Conservation (phyloP, 2,797 vertebrate species). For the Thamnophis elegans region DNA sequence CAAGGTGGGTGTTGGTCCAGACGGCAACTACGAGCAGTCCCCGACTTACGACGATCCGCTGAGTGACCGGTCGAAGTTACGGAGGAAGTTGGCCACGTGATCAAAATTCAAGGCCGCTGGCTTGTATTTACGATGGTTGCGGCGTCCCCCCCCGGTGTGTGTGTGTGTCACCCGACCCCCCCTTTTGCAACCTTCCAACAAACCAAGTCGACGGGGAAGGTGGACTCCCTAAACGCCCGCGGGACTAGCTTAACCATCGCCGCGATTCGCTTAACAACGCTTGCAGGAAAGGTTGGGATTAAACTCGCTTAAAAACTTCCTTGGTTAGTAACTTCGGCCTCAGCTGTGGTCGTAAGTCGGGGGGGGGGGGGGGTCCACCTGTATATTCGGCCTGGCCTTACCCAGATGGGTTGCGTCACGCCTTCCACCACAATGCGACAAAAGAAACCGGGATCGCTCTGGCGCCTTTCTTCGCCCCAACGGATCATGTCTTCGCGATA, state of each 20-base stretch:
- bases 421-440: conserved; percentile 75
- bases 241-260: not conserved
- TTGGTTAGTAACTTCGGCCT: not conserved
- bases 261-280: not conserved
- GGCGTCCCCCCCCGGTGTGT: too few relatives aligned
- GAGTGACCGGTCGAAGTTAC: not conserved
- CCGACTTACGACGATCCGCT: not conserved
- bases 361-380: rapidly evolving
- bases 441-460: conserved; percentile 83
- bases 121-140: not conserved
- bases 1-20: not conserved
- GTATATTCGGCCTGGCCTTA: conserved; percentile 54
- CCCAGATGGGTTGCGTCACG: conserved; percentile 81
- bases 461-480: conserved; percentile 85
- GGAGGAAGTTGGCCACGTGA: not conserved
- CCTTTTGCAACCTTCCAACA: not conserved
- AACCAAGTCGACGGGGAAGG: not conserved
- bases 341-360: not conserved
- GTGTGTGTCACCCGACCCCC: too few relatives aligned
- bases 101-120: not conserved
- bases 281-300: not conserved
- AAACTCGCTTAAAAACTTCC: not conserved
- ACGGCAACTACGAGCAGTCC: not conserved
- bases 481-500: conserved; percentile 85
- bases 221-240: rapidly evolving